Conservation (phyloP, 2,113 vertebrate species). For the Eublepharis macularius region DNA sequence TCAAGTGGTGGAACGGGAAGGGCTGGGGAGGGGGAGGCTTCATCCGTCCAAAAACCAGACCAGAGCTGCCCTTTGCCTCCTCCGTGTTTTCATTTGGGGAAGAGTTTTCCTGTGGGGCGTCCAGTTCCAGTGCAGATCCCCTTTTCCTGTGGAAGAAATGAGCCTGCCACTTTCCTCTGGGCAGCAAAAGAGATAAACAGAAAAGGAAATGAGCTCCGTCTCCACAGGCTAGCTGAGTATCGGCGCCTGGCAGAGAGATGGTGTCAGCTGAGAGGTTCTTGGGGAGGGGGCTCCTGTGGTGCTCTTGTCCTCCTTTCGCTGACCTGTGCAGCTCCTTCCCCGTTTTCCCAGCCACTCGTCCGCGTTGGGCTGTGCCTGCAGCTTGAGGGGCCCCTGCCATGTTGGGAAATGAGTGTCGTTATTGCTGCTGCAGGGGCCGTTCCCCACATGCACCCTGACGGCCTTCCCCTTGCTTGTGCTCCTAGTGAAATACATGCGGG, state of each 20-base stretch:
- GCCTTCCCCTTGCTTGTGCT: neutral
- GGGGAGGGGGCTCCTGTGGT: neutral
- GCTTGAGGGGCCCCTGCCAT: neutral
- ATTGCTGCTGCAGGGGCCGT: neutral
- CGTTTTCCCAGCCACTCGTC: neutral
- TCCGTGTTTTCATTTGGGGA: neutral
- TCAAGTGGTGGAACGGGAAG: neutral
- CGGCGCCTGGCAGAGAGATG: neutral
- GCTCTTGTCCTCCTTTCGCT: no score
- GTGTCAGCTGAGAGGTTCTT: neutral
- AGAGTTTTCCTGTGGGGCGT: neutral
- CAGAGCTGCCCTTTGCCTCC: no score
- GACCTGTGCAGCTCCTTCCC: neutral
- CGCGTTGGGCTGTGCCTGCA: no score
- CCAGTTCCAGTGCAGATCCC: neutral
- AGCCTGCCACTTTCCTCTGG: neutral
- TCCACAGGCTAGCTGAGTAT: neutral
- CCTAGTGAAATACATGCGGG: constrained; percentile 93
- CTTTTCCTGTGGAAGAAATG: constrained; percentile 9
- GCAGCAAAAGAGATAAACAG: neutral
- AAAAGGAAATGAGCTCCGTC: neutral
- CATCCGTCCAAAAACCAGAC: neutral
- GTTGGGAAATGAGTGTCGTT: no score
- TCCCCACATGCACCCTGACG: neutral
- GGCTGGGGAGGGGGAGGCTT: neutral